These are phyloP conservation scores for Keiferia lycopersicella DNA, from an alignment of 2,888 invertebrate genomes.

Conservation along the genomic window DNA sequence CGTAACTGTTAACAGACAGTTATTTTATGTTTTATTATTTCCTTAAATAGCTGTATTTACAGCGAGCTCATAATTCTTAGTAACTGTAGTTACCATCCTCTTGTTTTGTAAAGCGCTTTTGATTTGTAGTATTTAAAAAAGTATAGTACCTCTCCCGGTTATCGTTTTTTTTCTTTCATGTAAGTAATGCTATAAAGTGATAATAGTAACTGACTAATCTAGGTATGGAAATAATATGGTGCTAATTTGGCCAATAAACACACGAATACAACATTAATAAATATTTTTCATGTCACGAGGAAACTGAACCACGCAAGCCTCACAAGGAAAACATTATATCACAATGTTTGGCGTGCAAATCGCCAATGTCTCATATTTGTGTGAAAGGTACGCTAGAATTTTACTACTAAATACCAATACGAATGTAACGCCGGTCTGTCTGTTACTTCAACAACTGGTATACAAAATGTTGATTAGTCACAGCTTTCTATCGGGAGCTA, in stretches of 20 bases:
- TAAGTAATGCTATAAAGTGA: too few species aligned
- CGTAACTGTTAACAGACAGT: conserved; percentile 8
- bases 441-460: not conserved
- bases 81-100: not conserved
- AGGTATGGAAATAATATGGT: too few species aligned
- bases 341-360: conserved; percentile 9
- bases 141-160: not conserved
- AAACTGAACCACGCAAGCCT: not conserved
- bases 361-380: conserved; percentile 1
- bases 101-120: not conserved
- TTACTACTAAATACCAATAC: not conserved
- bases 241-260: not conserved
- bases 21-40: not conserved
- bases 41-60: not conserved
- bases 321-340: conserved; percentile 11
- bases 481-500: too few species aligned
- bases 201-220: too few species aligned
- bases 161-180: too few species aligned
- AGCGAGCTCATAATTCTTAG: not conserved
- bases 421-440: not conserved
- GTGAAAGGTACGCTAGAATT: conserved; percentile 6
- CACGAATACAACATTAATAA: not conserved
- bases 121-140: not conserved
- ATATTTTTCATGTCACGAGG: not conserved
- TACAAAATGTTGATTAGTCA: too few species aligned